These are phyloP conservation scores for Cosmia pyralina DNA, from an alignment of 2,888 invertebrate genomes.

Conservation along the genomic window DNA sequence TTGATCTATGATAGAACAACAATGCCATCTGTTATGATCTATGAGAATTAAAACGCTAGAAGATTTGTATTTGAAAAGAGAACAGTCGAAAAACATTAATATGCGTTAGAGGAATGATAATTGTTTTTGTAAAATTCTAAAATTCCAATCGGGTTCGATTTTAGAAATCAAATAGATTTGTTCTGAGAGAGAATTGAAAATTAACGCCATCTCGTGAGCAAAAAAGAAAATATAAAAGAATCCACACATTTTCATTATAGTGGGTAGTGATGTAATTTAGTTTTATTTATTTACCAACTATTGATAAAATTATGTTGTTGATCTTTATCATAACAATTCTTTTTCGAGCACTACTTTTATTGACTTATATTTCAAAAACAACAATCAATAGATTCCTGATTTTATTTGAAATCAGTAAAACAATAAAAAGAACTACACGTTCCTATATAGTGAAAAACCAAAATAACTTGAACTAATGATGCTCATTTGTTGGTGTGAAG, in stretches of 20 bases:
- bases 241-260: background rate
- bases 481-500: constrained; percentile 1
- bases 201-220: constrained; percentile 32
- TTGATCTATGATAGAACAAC: background rate
- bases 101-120: background rate
- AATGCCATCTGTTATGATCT: constrained; percentile 58
- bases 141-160: constrained; percentile 23
- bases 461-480: constrained; percentile 44
- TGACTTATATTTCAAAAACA: constrained; percentile 45
- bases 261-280: constrained; percentile 29
- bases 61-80: constrained; percentile 5
- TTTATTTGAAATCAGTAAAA: constrained; percentile 54
- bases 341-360: constrained; percentile 5
- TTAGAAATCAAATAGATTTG: background rate
- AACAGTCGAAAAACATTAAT: background rate
- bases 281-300: background rate
- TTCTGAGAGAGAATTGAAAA: constrained; percentile 31
- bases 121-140: background rate
- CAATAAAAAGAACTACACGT: constrained; percentile 45
- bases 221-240: constrained; percentile 5
- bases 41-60: constrained; percentile 5
- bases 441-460: constrained; percentile 46
- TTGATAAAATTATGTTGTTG: background rate
- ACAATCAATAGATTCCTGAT: constrained; percentile 44
- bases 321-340: constrained; percentile 38